Conservation (phyloP, 2,797 vertebrate genomes). For the Emys orbicularis region DNA sequence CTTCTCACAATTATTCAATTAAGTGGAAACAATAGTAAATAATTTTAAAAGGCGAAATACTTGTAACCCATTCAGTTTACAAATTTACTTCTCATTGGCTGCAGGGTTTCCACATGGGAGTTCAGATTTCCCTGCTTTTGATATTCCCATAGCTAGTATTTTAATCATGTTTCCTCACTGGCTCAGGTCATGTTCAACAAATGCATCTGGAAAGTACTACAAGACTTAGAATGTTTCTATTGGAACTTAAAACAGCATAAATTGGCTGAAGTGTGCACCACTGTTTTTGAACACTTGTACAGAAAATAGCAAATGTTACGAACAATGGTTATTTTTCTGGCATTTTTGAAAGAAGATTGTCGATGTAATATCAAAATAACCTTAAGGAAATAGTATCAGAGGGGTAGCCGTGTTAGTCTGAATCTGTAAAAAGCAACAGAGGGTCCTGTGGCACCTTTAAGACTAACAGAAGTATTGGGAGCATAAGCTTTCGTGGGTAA, state of each 20-base stretch:
- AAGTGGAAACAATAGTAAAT: not conserved
- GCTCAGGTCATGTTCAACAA: not conserved
- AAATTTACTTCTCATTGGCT: slow-evolving; percentile 5
- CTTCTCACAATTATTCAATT: not conserved
- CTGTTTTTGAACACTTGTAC: too few relatives aligned
- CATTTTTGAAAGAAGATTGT: not conserved
- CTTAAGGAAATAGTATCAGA: not conserved
- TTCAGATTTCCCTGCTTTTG: not conserved
- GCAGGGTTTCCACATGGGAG: not conserved
- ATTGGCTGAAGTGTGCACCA: not conserved
- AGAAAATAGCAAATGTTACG: not conserved
- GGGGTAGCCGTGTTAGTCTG: too few relatives aligned
- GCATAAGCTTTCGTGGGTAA: too few relatives aligned
- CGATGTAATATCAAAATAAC: not conserved
- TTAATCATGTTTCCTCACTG: slow-evolving; percentile 20
- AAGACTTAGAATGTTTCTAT: not conserved
- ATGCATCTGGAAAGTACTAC: not conserved
- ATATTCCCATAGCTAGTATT: not conserved
- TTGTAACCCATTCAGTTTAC: not conserved
- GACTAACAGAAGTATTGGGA: too few relatives aligned
- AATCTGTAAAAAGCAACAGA: too few relatives aligned
- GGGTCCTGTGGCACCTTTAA: too few relatives aligned
- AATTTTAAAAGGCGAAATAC: not conserved
- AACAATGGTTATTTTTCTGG: not conserved
- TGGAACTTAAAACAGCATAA: not conserved